Conservation (phyloP, 2,888 invertebrate genomes). For the Sussaba pulchella region DNA sequence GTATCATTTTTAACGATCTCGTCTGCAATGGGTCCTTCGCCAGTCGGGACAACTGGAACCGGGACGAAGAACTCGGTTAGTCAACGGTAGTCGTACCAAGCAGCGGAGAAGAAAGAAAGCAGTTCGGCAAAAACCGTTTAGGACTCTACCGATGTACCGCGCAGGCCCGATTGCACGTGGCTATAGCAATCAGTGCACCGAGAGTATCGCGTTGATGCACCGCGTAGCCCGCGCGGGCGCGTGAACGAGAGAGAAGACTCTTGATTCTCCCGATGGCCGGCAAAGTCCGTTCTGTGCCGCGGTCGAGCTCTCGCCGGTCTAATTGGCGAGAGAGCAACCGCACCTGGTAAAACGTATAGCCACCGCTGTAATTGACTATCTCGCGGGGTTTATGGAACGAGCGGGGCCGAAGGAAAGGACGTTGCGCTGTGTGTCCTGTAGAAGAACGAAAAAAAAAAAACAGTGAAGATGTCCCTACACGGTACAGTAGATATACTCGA, state of each 20-base stretch:
- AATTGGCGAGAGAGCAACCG: slow-evolving; percentile 65
- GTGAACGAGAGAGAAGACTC: slow-evolving; percentile 50
- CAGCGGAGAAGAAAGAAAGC: slow-evolving; percentile 31
- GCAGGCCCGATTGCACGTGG: slow-evolving; percentile 26
- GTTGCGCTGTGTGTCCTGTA: slow-evolving; percentile 29
- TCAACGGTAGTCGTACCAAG: slow-evolving; percentile 6
- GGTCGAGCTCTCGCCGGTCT: slow-evolving; percentile 57
- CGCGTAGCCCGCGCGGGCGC: slow-evolving; percentile 24
- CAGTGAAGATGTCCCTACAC: slow-evolving; percentile 17
- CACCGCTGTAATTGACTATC: slow-evolving; percentile 65
- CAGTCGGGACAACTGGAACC: slow-evolving; percentile 18
- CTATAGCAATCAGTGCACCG: slow-evolving; percentile 59
- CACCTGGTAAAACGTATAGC: slow-evolving; percentile 64
- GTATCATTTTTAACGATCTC: slow-evolving; percentile 35
- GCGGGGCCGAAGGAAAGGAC: slow-evolving; percentile 20
- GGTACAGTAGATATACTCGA: slow-evolving; percentile 22
- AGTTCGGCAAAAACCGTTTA: slow-evolving; percentile 48
- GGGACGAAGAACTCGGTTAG: slow-evolving; percentile 24
- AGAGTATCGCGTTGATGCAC: slow-evolving; percentile 42
- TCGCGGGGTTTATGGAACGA: slow-evolving; percentile 53
- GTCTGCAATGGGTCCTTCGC: slow-evolving; percentile 16
- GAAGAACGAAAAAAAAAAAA: slow-evolving; percentile 14
- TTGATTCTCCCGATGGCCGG: slow-evolving; percentile 57
- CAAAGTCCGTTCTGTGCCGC: slow-evolving; percentile 45
- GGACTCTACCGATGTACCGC: slow-evolving; percentile 45